Evolutionary conservation across 2,113 vertebrate species (phyloP).

Genomic region (Syngnathus scovelli): DNA sequence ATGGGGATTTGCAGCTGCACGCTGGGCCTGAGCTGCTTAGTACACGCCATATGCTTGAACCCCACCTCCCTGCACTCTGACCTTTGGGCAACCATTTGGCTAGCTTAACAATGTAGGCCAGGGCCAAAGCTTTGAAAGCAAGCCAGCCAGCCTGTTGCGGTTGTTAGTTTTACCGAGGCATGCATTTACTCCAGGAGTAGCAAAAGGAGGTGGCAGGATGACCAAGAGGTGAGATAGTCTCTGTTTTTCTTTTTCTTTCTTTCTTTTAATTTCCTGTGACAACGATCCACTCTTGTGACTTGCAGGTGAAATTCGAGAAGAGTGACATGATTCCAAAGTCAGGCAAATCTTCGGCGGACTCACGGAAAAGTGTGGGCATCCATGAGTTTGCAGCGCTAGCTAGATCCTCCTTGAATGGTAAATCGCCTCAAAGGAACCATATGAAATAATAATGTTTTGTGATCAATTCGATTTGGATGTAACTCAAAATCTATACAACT

Average conservation of each 20-base stretch:
- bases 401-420: constrained; percentile 93
- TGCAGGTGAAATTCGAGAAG: constrained; percentile 91
- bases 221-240: constrained; percentile 30
- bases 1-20: constrained; percentile 41
- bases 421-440: neutral
- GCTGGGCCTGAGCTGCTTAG: constrained; percentile 44
- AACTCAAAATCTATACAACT: too few species aligned
- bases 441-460: neutral
- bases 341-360: constrained; percentile 65
- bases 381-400: constrained; percentile 95
- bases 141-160: neutral
- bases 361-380: constrained; percentile 87
- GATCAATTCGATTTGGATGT: too few species aligned
- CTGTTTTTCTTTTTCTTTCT: neutral
- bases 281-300: constrained; percentile 1
- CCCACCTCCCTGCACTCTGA: constrained; percentile 27
- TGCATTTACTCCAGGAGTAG: constrained; percentile 25
- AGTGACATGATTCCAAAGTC: constrained; percentile 98
- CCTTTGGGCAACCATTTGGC: constrained; percentile 44
- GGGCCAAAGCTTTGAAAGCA: constrained; percentile 11
- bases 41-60: constrained; percentile 47
- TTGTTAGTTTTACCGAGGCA: constrained; percentile 27
- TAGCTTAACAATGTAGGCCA: constrained; percentile 61
- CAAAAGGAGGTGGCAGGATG: constrained; percentile 21
- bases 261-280: neutral